These are phyloP conservation scores for Chaunax sp. DNA, from an alignment of 2,797 vertebrate genomes.

Conservation along the genomic window DNA sequence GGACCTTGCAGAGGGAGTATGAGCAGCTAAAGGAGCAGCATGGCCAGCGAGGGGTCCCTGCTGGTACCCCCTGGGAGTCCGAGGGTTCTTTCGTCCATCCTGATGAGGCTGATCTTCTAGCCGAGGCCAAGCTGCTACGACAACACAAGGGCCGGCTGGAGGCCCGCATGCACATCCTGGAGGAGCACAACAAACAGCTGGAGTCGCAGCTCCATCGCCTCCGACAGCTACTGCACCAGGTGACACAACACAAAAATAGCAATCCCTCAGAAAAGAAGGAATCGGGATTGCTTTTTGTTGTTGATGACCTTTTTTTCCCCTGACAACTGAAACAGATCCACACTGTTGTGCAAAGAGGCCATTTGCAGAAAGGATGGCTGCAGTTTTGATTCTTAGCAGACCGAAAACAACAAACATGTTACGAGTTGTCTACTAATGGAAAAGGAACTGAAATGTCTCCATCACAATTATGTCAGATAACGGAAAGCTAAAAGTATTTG, in stretches of 20 bases:
- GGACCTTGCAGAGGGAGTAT: constrained; percentile 92
- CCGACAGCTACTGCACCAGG: constrained; percentile 96
- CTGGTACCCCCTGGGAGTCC: constrained; percentile 84
- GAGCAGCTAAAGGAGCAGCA: constrained; percentile 95
- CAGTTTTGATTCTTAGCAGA: constrained; percentile 4
- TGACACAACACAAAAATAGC: constrained; percentile 56
- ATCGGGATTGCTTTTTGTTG: neutral
- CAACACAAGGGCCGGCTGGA: constrained; percentile 97
- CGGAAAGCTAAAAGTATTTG: neutral
- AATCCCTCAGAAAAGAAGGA: neutral
- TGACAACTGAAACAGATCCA: constrained; percentile 18
- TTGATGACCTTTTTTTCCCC: constrained; percentile 6
- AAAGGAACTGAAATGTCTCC: constrained; percentile 2
- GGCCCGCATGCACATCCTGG: constrained; percentile 96
- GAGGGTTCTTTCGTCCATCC: constrained; percentile 69
- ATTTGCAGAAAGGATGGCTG: constrained; percentile 23
- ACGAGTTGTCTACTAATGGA: neutral
- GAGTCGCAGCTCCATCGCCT: constrained; percentile 97
- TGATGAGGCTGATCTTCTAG: constrained; percentile 94
- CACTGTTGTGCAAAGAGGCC: constrained; percentile 20
- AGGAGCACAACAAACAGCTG: constrained; percentile 97
- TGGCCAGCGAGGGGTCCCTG: constrained; percentile 79
- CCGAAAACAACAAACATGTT: constrained; percentile 23
- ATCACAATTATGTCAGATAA: neutral
- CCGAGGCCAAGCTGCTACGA: constrained; percentile 95